Evolutionary conservation across 2,888 invertebrate genomes (phyloP).

Genomic region (Ochlodes sylvanus): DNA sequence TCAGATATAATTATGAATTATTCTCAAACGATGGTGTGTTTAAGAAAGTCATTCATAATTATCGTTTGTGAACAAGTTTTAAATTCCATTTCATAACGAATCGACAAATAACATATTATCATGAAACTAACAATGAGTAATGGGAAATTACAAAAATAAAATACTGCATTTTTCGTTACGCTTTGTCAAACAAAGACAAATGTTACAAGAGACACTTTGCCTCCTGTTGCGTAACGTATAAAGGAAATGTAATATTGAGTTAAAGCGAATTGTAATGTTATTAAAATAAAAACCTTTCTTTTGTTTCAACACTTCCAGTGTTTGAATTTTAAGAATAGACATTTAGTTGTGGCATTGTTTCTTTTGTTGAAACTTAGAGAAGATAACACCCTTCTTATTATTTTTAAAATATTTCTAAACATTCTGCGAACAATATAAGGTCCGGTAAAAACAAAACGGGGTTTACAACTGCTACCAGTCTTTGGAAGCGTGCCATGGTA

Average conservation of each 20-base stretch:
- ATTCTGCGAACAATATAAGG: constrained; percentile 58
- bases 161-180: constrained; percentile 4
- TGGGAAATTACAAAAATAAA: not conserved
- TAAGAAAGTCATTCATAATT: too few relatives aligned
- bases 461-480: constrained; percentile 47
- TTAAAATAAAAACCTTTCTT: not conserved
- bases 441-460: constrained; percentile 50
- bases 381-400: not conserved
- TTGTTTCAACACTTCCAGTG: constrained; percentile 8
- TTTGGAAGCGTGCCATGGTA: constrained; percentile 49
- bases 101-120: not conserved
- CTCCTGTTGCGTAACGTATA: constrained; percentile 15
- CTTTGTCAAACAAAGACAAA: constrained; percentile 8
- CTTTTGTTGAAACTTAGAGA: constrained; percentile 14
- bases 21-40: too few relatives aligned
- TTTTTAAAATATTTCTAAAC: constrained; percentile 15
- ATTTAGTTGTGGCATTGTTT: constrained; percentile 9
- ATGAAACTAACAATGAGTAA: constrained; percentile 1
- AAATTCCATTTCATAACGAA: not conserved
- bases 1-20: too few relatives aligned
- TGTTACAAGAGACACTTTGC: not conserved
- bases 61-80: too few relatives aligned
- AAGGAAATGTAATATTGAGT: not conserved
- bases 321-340: constrained; percentile 13
- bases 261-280: not conserved